Evolutionary conservation across 1,140 invertebrate genomes (phyloP), one percentile per base, ranked within the genome.

Genomic region (Drosophila willistoni): DNA sequence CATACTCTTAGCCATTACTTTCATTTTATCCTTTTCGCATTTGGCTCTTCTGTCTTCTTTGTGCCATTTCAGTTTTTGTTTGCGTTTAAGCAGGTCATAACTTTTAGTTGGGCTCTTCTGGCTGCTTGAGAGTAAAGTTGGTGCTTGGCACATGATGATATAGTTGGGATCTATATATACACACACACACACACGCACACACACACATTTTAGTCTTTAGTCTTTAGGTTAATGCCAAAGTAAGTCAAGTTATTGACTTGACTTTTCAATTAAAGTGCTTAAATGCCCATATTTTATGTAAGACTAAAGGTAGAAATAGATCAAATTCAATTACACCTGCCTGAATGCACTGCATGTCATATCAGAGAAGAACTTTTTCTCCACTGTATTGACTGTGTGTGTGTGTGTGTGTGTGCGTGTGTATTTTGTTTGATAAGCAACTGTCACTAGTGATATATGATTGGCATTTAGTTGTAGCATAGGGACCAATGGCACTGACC

Each of bases 111-210:
- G 13, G 29, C 33, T 55, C 34, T 19, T 47, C 5, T 62, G 56
- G 33, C 25, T 61, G 33, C 25, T 61, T 71, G 17, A 39, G 44
- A 51, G 19, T 47, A 10, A 76, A 77, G 73, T 77, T 77, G 67
- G 74, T 77, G 74, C 74, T 77, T 71, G 74, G 74, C 73, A 77
- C 74, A 63, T 64, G 68, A 66, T 71, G 71, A 44, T 61, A 19
- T 61, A 36, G 44, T 17, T 42, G 12, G 9, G 14, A 36, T 61
- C n/a, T 62, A 36, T 29, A 7, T 42, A 12, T 25, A 39, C 9
- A 61, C 22, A 36, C 13, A 34, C 2, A 14, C 54, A 25, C 25
- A 29, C 29, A 29, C 25, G 0, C 25, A 29, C 25, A 25, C 25
- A 25, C 25, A 25, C 25, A 25, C 25, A 25, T 5, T 22, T 22